Conservation (phyloP, 2,113 vertebrate genomes). For the Pelvicachromis taeniatus region DNA sequence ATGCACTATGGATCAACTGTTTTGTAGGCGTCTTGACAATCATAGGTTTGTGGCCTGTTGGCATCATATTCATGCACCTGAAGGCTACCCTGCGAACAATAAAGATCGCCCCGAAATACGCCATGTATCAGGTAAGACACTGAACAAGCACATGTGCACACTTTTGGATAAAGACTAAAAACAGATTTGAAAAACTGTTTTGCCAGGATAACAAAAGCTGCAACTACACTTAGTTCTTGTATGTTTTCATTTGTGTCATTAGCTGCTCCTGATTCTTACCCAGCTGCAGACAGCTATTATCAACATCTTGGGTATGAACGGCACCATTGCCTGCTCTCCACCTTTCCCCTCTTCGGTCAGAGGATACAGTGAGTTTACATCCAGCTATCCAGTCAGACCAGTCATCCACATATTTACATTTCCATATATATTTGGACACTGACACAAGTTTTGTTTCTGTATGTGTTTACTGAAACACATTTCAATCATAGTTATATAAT, state of each 20-base stretch:
- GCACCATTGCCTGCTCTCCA: slow-evolving; percentile 76
- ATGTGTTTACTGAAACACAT: neutral
- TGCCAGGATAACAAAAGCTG: neutral
- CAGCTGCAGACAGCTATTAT: slow-evolving; percentile 82
- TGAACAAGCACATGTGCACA: neutral
- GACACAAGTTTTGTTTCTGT: neutral
- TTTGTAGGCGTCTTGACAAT: slow-evolving; percentile 80
- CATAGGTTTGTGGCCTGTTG: slow-evolving; percentile 82
- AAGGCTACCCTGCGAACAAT: slow-evolving; percentile 64
- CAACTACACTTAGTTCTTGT: neutral
- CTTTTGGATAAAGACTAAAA: neutral
- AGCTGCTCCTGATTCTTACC: slow-evolving; percentile 82
- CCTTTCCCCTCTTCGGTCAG: slow-evolving; percentile 76
- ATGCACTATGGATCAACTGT: slow-evolving; percentile 79
- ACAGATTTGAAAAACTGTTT: neutral
- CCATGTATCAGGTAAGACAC: slow-evolving; percentile 81
- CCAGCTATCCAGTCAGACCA: neutral
- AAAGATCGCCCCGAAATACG: slow-evolving; percentile 84
- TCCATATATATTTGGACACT: neutral
- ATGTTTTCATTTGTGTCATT: slow-evolving; percentile 6
- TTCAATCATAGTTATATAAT: neutral
- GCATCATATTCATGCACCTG: slow-evolving; percentile 81
- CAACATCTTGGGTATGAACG: slow-evolving; percentile 72
- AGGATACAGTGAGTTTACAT: slow-evolving; percentile 77
- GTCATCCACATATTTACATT: neutral